Evolutionary conservation across 64 coral and sea anemone species (phyloP).

Genomic region (Astreopora myriophthalma): DNA sequence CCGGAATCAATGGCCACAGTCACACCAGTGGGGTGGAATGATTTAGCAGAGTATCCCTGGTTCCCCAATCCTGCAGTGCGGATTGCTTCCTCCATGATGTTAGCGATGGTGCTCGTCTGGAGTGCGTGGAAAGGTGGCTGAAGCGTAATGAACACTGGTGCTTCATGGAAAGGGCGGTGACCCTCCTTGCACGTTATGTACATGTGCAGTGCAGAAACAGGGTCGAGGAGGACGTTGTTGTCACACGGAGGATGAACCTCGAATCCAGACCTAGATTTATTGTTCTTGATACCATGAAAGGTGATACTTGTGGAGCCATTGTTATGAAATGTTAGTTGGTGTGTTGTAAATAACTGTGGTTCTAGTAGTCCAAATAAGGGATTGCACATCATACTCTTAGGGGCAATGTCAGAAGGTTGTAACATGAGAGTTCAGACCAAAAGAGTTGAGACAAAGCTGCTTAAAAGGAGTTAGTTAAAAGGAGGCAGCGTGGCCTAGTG

Average conservation of each 20-base stretch:
- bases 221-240: neutral
- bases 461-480: too few relatives aligned
- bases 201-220: neutral
- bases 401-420: neutral
- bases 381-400: too few relatives aligned
- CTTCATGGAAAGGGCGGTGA: too few relatives aligned
- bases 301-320: neutral
- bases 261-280: neutral
- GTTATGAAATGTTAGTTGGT: neutral
- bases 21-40: too few relatives aligned
- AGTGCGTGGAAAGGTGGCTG: too few relatives aligned
- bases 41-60: too few relatives aligned
- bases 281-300: neutral
- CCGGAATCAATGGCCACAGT: too few relatives aligned
- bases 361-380: too few relatives aligned
- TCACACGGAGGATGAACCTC: neutral
- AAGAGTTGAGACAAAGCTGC: neutral
- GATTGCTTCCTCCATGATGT: neutral
- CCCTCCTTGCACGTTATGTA: too few relatives aligned
- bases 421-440: neutral
- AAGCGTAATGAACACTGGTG: too few relatives aligned
- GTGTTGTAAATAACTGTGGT: neutral
- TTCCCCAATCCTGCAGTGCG: too few relatives aligned
- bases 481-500: too few relatives aligned
- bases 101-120: neutral